Conservation (phyloP, 2,888 invertebrate genomes). For the Tanytarsus gracilentus region DNA sequence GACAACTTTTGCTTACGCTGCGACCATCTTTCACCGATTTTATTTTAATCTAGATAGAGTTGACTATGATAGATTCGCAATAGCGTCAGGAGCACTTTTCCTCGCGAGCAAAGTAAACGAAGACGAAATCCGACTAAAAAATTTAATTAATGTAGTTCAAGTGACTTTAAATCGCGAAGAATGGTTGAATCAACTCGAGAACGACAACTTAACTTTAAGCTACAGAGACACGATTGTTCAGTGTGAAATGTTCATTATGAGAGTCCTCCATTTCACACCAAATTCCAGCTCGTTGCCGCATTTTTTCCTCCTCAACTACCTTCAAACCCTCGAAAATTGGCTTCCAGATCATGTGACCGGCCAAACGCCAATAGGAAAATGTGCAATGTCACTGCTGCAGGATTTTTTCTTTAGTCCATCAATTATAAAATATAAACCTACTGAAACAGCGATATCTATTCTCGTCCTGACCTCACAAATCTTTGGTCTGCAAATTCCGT, state of each 20-base stretch:
- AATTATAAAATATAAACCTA: not conserved
- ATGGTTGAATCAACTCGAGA: not conserved
- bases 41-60: not conserved
- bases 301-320: not conserved
- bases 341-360: not conserved
- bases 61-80: slow-evolving; percentile 16
- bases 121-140: slow-evolving; percentile 1
- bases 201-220: not conserved
- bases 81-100: not conserved
- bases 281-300: not conserved
- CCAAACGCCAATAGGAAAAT: slow-evolving; percentile 1
- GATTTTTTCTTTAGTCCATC: slow-evolving; percentile 7
- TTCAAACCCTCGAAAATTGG: slow-evolving; percentile 13
- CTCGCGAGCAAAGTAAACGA: slow-evolving; percentile 11
- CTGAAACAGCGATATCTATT: not conserved
- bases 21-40: slow-evolving; percentile 18
- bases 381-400: not conserved
- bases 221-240: slow-evolving; percentile 17
- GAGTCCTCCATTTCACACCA: slow-evolving; percentile 17
- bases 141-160: slow-evolving; percentile 15
- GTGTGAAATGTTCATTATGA: slow-evolving; percentile 18
- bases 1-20: slow-evolving; percentile 14
- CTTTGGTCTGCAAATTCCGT: slow-evolving; percentile 9
- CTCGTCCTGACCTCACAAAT: slow-evolving; percentile 14
- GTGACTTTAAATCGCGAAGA: slow-evolving; percentile 7